Conservation (phyloP, 2,888 invertebrate species). For the Synanthedon andrenaeformis region DNA sequence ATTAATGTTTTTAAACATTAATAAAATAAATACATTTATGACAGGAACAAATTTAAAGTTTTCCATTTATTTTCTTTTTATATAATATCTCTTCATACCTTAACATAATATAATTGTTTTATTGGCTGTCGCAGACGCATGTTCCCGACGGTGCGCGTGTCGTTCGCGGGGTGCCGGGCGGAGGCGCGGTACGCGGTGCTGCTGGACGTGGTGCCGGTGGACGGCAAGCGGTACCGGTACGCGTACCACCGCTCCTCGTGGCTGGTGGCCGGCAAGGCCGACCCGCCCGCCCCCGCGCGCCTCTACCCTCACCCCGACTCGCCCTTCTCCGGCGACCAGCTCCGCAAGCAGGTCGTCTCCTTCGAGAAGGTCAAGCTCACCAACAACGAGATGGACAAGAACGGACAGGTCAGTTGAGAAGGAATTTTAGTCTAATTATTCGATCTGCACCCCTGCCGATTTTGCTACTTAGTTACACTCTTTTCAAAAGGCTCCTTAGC, state of each 20-base stretch:
- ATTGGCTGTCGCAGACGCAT: slow-evolving; percentile 79
- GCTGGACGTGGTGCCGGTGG: slow-evolving; percentile 96
- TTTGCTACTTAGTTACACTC: background rate
- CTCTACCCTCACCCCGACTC: slow-evolving; percentile 97
- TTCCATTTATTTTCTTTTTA: no score
- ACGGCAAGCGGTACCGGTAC: slow-evolving; percentile 96
- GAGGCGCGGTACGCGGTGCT: slow-evolving; percentile 92
- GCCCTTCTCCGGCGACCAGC: slow-evolving; percentile 94
- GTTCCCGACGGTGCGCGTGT: slow-evolving; percentile 97
- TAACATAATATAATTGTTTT: no score
- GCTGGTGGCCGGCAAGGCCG: slow-evolving; percentile 98
- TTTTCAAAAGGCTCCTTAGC: background rate
- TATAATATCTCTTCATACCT: no score
- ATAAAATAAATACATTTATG: no score
- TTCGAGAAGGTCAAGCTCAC: slow-evolving; percentile 99
- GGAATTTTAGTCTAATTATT: background rate
- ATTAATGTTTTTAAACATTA: no score
- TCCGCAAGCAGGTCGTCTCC: slow-evolving; percentile 95
- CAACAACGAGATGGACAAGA: slow-evolving; percentile 97
- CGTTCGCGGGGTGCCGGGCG: slow-evolving; percentile 86
- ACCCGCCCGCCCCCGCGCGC: slow-evolving; percentile 93
- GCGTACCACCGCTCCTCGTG: slow-evolving; percentile 98
- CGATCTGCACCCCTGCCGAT: background rate
- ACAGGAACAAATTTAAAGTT: no score
- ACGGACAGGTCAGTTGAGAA: slow-evolving; percentile 83